phyloP scores from a whole-genome alignment of 2,888 invertebrate species.

The Hyposoter dolosus region DNA sequence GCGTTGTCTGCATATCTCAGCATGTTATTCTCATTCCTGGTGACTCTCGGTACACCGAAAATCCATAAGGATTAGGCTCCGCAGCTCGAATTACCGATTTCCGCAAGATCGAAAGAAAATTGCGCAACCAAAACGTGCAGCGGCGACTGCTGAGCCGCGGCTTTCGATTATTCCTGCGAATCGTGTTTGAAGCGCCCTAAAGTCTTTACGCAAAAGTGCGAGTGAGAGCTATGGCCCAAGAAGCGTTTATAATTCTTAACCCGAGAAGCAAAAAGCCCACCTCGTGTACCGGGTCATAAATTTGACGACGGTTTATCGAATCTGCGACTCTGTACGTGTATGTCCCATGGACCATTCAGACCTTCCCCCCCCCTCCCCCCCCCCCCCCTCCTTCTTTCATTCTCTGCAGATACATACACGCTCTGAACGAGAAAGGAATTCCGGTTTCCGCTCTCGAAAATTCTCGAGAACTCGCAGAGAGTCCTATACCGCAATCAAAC shows the following conservation, averaged over 20 bases:
- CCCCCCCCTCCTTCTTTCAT: not conserved
- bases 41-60: not conserved
- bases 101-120: conserved; percentile 42
- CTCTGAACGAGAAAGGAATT: conserved; percentile 48
- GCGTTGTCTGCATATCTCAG: conserved; percentile 22
- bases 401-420: not conserved
- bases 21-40: conserved; percentile 2
- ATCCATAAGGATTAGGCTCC: conserved; percentile 31
- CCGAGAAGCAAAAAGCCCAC: conserved; percentile 42
- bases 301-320: conserved; percentile 58
- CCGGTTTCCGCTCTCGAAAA: conserved; percentile 55
- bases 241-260: conserved; percentile 47
- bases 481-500: conserved; percentile 24
- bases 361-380: too few species aligned
- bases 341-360: conserved; percentile 8
- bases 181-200: conserved; percentile 13
- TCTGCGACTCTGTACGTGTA: conserved; percentile 43
- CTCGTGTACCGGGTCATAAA: conserved; percentile 45
- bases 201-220: conserved; percentile 13
- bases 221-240: conserved; percentile 18
- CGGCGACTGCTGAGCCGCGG: conserved; percentile 11
- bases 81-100: conserved; percentile 45
- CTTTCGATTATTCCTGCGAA: conserved; percentile 51
- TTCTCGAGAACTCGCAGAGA: conserved; percentile 11
- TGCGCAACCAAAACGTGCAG: conserved; percentile 22